Percentiles rank a stretch among this genome's conserved stretches.
phyloP scores from a whole-genome alignment of 2,888 invertebrate genomes.

The Tetheella fluctuosa region DNA sequence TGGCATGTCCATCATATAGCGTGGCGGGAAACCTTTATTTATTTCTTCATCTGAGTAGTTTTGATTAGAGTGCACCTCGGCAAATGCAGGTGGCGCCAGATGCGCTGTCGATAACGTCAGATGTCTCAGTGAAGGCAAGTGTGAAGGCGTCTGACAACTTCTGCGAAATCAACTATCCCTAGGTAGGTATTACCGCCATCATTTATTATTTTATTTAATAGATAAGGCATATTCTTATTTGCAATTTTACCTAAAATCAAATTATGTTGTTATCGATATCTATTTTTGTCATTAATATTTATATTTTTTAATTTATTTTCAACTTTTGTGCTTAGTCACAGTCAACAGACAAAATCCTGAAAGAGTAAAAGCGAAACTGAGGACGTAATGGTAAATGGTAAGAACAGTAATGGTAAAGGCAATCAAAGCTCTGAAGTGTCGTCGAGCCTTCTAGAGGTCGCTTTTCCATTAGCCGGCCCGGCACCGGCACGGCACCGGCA shows the following conservation, averaged over 20 bases:
- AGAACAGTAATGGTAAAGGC: slow-evolving; percentile 20
- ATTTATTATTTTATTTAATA: background rate
- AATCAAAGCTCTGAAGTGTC: slow-evolving; percentile 49
- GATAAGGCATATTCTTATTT: background rate
- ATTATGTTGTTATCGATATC: too few species aligned
- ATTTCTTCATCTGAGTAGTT: background rate
- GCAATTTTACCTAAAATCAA: too few species aligned
- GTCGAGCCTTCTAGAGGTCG: slow-evolving; percentile 63
- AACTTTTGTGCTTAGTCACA: background rate
- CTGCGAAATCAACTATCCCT: background rate
- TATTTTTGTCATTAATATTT: too few species aligned
- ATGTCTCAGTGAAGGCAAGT: background rate
- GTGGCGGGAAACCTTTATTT: background rate
- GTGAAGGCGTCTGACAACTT: background rate
- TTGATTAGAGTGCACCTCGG: slow-evolving; percentile 3
- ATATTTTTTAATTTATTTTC: too few species aligned
- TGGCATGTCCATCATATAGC: background rate
- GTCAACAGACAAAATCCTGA: background rate
- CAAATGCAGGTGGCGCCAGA: background rate
- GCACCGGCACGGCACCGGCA: too few species aligned
- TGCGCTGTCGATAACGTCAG: slow-evolving; percentile 4
- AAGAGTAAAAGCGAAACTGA: slow-evolving; percentile 20
- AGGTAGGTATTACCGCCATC: background rate
- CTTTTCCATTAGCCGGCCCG: too few species aligned
- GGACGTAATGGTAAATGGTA: too few species aligned